A percentile compares a stretch with the other conserved stretches of the same genome.
Evolutionary conservation across 2,888 invertebrate genomes (phyloP).

Genomic region (Hedychridium roseum): DNA sequence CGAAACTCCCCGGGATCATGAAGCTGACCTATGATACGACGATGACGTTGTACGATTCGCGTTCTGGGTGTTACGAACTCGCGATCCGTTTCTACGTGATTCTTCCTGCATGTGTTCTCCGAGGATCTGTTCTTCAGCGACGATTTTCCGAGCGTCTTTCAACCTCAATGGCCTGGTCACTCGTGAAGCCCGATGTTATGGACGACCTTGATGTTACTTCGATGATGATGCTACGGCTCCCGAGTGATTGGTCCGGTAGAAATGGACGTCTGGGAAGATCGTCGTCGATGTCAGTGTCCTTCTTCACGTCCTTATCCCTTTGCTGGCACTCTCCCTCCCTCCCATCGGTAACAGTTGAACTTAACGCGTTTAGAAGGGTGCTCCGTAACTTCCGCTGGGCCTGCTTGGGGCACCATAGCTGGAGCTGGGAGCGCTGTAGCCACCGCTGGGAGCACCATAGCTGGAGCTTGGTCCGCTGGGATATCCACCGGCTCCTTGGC

Average conservation of each 20-base stretch:
- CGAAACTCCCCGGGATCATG: too few species aligned
- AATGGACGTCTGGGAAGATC: conserved; percentile 19
- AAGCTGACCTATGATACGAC: too few species aligned
- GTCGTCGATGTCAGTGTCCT: conserved; percentile 26
- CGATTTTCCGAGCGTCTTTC: conserved; percentile 7
- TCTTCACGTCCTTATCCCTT: conserved; percentile 12
- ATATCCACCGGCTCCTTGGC: conserved; percentile 66
- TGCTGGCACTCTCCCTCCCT: conserved; percentile 18
- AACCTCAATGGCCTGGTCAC: neutral
- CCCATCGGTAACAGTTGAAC: conserved; percentile 21
- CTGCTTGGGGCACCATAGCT: conserved; percentile 62
- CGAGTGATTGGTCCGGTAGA: conserved; percentile 27
- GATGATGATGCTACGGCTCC: neutral
- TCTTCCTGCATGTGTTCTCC: neutral
- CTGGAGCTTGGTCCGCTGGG: conserved; percentile 59
- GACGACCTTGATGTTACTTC: conserved; percentile 4
- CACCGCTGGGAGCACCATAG: conserved; percentile 67
- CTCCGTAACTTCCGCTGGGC: conserved; percentile 77
- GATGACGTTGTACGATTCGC: too few species aligned
- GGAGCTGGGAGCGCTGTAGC: too few species aligned
- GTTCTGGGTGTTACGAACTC: neutral
- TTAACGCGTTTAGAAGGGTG: conserved; percentile 66
- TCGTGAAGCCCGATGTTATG: neutral
- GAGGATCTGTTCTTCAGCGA: conserved; percentile 1
- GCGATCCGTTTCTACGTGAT: neutral